Conservation (phyloP, 2,797 vertebrate genomes). For the Thripadectes ignobilis region DNA sequence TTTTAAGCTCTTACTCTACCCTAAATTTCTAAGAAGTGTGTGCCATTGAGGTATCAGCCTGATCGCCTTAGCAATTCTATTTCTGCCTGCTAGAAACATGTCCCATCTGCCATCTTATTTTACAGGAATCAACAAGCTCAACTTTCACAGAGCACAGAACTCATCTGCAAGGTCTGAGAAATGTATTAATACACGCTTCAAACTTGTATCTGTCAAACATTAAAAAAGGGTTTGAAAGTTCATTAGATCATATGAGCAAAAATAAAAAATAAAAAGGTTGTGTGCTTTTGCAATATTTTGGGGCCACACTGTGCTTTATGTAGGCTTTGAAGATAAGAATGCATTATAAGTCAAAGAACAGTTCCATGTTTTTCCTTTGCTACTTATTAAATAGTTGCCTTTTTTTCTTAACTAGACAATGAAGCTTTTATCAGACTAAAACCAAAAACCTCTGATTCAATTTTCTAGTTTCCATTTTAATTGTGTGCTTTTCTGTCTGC, state of each 20-base stretch:
- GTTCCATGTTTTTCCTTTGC: not conserved
- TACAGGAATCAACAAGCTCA: constrained; percentile 12
- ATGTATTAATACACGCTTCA: not conserved
- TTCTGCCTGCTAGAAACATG: constrained; percentile 4
- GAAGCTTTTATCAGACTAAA: not conserved
- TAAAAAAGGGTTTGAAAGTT: not conserved
- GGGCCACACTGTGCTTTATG: not conserved
- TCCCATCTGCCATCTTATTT: not conserved
- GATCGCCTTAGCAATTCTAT: not conserved
- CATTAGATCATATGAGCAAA: not conserved
- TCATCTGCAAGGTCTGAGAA: not conserved
- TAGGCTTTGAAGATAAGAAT: not conserved
- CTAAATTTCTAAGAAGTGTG: not conserved
- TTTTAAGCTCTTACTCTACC: constrained; percentile 13
- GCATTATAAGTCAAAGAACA: not conserved
- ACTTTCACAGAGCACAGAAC: not conserved
- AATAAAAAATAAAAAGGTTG: not conserved
- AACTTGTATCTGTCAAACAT: not conserved
- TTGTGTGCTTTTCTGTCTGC: not conserved
- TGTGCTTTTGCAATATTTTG: not conserved
- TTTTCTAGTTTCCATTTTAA: not conserved
- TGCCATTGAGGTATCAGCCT: not conserved
- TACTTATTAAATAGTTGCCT: not conserved
- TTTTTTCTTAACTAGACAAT: not conserved
- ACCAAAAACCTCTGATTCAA: not conserved